Evolutionary conservation across 2,888 invertebrate species (phyloP), one percentile per base, ranked within the genome.

Genomic region (Craniophora ligustri): DNA sequence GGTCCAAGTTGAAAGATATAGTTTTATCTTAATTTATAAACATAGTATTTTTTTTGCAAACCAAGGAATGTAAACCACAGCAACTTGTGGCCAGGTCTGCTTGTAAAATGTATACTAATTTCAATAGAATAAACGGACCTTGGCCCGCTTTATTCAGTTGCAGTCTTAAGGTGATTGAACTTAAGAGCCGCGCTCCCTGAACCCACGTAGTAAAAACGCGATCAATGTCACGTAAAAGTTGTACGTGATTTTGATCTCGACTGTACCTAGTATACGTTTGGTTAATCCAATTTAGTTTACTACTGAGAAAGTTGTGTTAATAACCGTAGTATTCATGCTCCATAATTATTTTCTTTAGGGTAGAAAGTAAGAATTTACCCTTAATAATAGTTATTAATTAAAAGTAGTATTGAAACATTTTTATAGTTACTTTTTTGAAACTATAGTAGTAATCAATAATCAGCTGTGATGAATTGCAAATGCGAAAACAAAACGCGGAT

Each of bases 401-500:
- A n/a, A n/a, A n/a, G n/a, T n/a, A n/a, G n/a, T n/a, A n/a, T n/a
- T n/a, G n/a, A n/a, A n/a, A n/a, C n/a, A n/a, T n/a, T n/a, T n/a
- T n/a, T n/a, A n/a, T n/a, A n/a, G n/a, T n/a, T n/a, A n/a, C n/a
- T 19, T 19, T 21, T 21, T 8, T 21, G 1, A 7, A 21, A 8
- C 21, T n/a, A 8, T 8, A 7, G 4, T 30, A n/a, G 1, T 14
- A 30, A 3, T 28, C 3, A 7, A 13, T 6, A 53, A 63, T 59
- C 40, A 47, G 11, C n/a, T 41, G 53, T 40, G 23, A 3, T 10
- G 2, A 1, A 44, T 32, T 23, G 18, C 0, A 0, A 19, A 1
- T 36, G 70, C 44, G 78, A 42, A 21, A 85, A 78, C 79, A 45
- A 85, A 88, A 88, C 87, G 85, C 81, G 60, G 74, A 79, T 86